A percentile compares a stretch with the other conserved stretches of the same genome.
phyloP scores from a whole-genome alignment of 2,797 vertebrate species.

The Mionectes olivaceus region DNA sequence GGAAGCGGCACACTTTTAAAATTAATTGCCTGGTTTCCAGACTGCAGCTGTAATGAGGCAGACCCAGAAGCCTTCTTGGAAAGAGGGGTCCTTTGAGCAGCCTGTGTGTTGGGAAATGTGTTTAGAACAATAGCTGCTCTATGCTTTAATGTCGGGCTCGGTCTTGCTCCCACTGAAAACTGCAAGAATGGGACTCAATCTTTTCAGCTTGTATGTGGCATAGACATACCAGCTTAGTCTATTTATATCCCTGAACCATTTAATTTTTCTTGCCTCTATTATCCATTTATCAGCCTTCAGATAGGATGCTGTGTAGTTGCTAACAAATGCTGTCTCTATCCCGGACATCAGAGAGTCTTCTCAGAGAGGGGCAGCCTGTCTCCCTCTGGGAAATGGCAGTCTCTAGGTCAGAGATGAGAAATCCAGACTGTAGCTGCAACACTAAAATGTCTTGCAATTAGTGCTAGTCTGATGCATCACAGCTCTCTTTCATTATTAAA shows the following conservation, averaged over 20 bases:
- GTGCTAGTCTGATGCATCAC: not conserved
- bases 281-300: conserved; percentile 22
- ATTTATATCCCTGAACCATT: conserved; percentile 54
- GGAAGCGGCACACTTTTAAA: not conserved
- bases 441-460: not conserved
- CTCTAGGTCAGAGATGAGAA: conserved; percentile 36
- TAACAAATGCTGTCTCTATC: conserved; percentile 7
- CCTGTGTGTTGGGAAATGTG: conserved; percentile 1
- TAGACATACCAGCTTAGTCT: not conserved
- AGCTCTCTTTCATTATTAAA: not conserved
- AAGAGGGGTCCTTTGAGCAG: conserved; percentile 24
- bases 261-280: conserved; percentile 53
- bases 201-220: conserved; percentile 28
- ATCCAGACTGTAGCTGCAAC: not conserved
- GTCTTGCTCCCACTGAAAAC: conserved; percentile 9
- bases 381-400: not conserved
- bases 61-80: conserved; percentile 1
- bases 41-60: conserved; percentile 48
- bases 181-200: conserved; percentile 24
- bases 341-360: not conserved
- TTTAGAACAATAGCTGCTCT: conserved; percentile 64
- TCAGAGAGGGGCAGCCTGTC: not conserved
- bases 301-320: not conserved
- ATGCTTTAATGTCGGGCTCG: not conserved
- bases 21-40: conserved; percentile 59